Conservation (phyloP, 2,113 vertebrate genomes). For the Alosa alosa region DNA sequence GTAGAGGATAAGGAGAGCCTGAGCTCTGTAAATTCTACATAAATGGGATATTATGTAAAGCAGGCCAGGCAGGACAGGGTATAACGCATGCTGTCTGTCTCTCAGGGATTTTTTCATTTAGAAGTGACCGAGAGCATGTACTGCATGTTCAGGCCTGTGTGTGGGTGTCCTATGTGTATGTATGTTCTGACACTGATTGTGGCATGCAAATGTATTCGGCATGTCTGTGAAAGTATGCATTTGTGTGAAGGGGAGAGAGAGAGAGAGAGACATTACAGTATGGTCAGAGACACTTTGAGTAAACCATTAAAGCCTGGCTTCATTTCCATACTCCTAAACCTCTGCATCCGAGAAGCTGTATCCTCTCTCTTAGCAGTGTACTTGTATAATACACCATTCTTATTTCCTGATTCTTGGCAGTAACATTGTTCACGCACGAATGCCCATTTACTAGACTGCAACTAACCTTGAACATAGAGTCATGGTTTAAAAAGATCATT, state of each 20-base stretch:
- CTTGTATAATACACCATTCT: neutral
- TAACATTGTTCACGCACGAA: neutral
- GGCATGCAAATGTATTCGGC: neutral
- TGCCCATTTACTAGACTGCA: too few relatives aligned
- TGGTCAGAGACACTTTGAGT: neutral
- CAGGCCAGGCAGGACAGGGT: neutral
- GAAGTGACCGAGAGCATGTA: neutral
- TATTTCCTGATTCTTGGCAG: neutral
- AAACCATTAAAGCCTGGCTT: neutral
- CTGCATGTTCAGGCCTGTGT: neutral
- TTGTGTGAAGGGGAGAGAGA: neutral
- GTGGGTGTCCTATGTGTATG: neutral
- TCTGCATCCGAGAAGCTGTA: neutral
- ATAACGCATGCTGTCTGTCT: constrained; percentile 1
- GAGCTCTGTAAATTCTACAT: constrained; percentile 11
- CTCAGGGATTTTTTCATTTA: neutral
- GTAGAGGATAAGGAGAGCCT: neutral
- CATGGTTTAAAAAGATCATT: too few relatives aligned
- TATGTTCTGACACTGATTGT: neutral
- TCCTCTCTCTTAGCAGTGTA: neutral
- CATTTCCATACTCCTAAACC: neutral
- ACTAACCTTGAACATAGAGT: too few relatives aligned
- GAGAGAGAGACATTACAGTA: neutral
- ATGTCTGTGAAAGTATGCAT: neutral
- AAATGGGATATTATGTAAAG: constrained; percentile 34